Evolutionary conservation across 2,113 vertebrate species (phyloP).

Genomic region (Gnathonemus longibarbis): DNA sequence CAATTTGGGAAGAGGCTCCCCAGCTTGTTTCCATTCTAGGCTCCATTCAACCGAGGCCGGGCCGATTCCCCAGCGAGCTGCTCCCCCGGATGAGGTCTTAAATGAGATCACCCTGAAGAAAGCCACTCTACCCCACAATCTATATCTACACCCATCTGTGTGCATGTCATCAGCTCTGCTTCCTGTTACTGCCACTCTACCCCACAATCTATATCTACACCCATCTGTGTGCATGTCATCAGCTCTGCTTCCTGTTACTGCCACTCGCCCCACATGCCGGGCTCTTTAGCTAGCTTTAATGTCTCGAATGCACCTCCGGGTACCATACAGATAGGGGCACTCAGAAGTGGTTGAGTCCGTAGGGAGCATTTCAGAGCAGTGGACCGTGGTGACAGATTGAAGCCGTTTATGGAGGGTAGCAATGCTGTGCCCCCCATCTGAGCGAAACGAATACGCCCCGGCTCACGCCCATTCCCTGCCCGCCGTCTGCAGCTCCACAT

Average conservation of each 20-base stretch:
- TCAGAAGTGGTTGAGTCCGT: not conserved
- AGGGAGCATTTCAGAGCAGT: not conserved
- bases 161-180: not conserved
- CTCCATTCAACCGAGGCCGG: not conserved
- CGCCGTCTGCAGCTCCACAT: not conserved
- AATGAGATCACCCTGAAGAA: not conserved
- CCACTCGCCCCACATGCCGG: not conserved
- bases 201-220: not conserved
- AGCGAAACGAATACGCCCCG: not conserved
- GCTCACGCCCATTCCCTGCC: not conserved
- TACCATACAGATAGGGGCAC: not conserved
- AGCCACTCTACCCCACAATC: not conserved
- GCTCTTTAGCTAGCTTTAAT: not conserved
- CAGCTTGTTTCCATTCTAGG: not conserved
- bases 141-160: not conserved
- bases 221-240: not conserved
- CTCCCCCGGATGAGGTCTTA: not conserved
- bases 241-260: not conserved
- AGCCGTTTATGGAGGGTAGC: not conserved
- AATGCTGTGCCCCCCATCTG: not conserved
- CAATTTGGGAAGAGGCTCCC: not conserved
- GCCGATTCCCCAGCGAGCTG: not conserved
- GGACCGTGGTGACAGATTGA: constrained; percentile 1
- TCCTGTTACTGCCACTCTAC: not conserved
- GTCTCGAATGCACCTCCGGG: not conserved